Conservation (phyloP, 2,797 vertebrate genomes). For the Falco peregrinus region DNA sequence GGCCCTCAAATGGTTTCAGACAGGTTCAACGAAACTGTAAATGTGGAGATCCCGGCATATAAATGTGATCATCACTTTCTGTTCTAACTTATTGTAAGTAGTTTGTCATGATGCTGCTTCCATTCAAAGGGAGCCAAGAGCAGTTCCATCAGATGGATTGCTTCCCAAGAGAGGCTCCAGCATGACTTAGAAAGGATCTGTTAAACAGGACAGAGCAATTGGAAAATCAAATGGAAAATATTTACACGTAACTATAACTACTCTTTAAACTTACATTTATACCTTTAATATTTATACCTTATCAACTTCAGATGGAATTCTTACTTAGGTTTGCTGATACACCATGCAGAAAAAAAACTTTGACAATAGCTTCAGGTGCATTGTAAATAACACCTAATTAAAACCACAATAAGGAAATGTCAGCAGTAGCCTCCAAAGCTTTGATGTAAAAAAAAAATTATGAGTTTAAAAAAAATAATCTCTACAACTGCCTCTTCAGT, state of each 20-base stretch:
- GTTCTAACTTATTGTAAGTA: not conserved
- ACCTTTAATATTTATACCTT: not conserved
- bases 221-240: not conserved
- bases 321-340: not conserved
- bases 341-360: not conserved
- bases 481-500: not conserved
- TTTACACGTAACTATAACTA: not conserved
- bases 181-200: not conserved
- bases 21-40: not conserved
- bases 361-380: not conserved
- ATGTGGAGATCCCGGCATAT: not conserved
- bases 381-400: not conserved
- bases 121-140: not conserved
- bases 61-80: not conserved
- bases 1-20: not conserved
- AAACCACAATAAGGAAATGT: not conserved
- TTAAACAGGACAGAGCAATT: not conserved
- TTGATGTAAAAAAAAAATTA: not conserved
- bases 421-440: not conserved
- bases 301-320: not conserved
- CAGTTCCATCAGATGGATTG: not conserved
- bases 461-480: not conserved
- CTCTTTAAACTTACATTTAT: not conserved
- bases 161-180: not conserved
- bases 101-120: not conserved